Evolutionary conservation across 2,888 invertebrate genomes (phyloP), one percentile per base, ranked within the genome.

Genomic region (Bellardia pandia): DNA sequence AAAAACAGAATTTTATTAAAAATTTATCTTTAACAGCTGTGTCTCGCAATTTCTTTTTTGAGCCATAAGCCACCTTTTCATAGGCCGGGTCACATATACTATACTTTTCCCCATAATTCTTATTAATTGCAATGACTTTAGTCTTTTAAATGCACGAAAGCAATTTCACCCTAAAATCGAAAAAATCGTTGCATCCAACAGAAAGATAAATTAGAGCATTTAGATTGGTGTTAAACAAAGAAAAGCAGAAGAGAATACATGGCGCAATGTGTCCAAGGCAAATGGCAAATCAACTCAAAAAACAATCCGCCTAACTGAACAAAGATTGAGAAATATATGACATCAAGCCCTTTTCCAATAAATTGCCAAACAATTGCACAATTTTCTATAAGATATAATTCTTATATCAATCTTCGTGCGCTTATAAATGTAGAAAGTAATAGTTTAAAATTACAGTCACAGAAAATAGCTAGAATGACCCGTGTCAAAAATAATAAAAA

Each of bases 331-430:
- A 75, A 81, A 81, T 74, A 60, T 84, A 42, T 71, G 74, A 84
- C 62, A 77, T 87, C 85, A 88, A 87, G 86, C 89, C 88, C 86
- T 89, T 87, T 89, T 81, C 89, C 90, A 92, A 91, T 92, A 91
- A 92, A 92, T 92, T 91, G 90, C 91, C 84, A 88, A 89, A 91
- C 91, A 92, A 92, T 92, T 91, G 91, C 88, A 89, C 90, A 92
- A 92, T 91, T 91, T 91, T 89, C 77, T 72, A 53, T 45, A 60
- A 78, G 60, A 66, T 62, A 75, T 66, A 8, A 53, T 68, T 66
- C 66, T 72, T 74, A 58, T 16, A 48, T 58, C 51, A 51, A 64
- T 76, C 69, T 60, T 56, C 45, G 33, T 69, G 40, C 42, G 16
- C 23, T 23, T 56, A 68, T 13, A 37, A n/a, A n/a, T 16, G 42